Evolutionary conservation across 2,888 invertebrate genomes (phyloP).

Genomic region (Phortica magna): DNA sequence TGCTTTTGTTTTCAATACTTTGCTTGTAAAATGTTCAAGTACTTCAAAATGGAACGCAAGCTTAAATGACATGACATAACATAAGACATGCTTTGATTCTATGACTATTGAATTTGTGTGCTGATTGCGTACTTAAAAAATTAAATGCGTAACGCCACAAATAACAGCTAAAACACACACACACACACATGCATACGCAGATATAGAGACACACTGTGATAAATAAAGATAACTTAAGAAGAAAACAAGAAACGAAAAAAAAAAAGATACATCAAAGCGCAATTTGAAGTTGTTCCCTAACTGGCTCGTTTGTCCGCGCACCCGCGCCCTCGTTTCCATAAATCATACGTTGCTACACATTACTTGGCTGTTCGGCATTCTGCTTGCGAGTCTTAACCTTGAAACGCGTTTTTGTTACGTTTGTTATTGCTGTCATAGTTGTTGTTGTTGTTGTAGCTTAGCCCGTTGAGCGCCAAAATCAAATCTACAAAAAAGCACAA

Average conservation of each 20-base stretch:
- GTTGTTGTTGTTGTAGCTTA: conserved; percentile 13
- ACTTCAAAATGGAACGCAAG: too few relatives aligned
- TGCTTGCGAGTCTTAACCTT: conserved; percentile 20
- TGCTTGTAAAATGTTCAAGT: too few relatives aligned
- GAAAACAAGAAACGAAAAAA: not conserved
- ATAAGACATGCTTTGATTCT: not conserved
- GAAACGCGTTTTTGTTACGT: conserved; percentile 24
- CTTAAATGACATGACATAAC: not conserved
- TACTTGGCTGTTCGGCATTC: not conserved
- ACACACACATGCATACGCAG: conserved; percentile 4
- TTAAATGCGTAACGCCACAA: conserved; percentile 36
- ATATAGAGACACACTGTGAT: conserved; percentile 30
- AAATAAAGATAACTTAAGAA: conserved; percentile 30
- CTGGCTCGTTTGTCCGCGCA: not conserved
- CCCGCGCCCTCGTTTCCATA: not conserved
- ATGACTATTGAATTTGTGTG: not conserved
- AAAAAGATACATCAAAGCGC: not conserved
- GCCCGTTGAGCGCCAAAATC: not conserved
- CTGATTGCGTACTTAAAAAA: not conserved
- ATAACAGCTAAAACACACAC: not conserved
- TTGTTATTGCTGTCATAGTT: conserved; percentile 30
- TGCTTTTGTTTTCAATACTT: too few relatives aligned
- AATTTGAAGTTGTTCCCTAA: not conserved
- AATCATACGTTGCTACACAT: not conserved
- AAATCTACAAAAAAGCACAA: not conserved